Evolutionary conservation across 2,888 invertebrate species (phyloP).

Genomic region (Patella pellucida): DNA sequence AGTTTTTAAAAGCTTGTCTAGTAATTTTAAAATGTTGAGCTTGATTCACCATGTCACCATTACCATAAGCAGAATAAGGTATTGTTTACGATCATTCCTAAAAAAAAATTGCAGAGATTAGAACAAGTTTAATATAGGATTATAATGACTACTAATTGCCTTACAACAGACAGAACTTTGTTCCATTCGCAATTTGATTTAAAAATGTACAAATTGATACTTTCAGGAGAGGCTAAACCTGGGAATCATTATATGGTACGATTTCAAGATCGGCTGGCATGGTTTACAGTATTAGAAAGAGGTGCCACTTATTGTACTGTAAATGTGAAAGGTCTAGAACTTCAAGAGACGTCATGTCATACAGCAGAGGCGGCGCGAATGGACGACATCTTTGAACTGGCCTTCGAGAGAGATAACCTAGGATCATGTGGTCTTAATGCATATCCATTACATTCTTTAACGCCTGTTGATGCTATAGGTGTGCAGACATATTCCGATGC

Average conservation of each 20-base stretch:
- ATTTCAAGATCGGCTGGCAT: conserved; percentile 72
- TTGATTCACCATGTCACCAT: no score
- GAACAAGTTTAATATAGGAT: neutral
- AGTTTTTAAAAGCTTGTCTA: no score
- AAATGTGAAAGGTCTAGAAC: conserved; percentile 71
- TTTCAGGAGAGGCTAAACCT: conserved; percentile 67
- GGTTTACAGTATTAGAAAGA: conserved; percentile 70
- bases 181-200: no score
- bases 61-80: no score
- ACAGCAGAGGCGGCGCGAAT: conserved; percentile 72
- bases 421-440: conserved; percentile 50
- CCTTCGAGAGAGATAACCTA: conserved; percentile 63
- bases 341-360: conserved; percentile 73
- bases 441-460: conserved; percentile 59
- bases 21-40: no score
- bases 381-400: conserved; percentile 71
- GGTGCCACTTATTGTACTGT: conserved; percentile 69
- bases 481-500: conserved; percentile 71
- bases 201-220: neutral
- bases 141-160: no score
- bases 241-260: conserved; percentile 72
- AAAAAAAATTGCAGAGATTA: no score
- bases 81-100: no score
- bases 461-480: conserved; percentile 59
- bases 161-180: no score